These are phyloP conservation scores for Pelodiscus sinensis DNA, from an alignment of 2,113 vertebrate genomes.

Conservation along the genomic window DNA sequence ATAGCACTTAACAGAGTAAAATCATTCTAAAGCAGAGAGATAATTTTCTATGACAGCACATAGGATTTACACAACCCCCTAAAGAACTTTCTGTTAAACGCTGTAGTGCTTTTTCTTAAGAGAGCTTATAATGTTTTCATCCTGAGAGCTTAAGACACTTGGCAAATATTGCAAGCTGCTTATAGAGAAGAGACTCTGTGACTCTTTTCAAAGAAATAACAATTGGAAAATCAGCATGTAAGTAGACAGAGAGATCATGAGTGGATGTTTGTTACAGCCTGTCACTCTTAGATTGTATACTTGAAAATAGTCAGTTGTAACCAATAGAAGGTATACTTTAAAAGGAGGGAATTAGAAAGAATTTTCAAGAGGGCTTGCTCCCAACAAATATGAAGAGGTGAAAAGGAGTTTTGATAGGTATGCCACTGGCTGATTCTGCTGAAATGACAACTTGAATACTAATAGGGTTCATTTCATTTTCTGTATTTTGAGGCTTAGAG, in stretches of 20 bases:
- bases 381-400: neutral
- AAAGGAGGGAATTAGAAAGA: neutral
- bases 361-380: neutral
- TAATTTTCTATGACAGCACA: neutral
- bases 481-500: neutral
- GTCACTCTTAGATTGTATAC: neutral
- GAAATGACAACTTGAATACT: neutral
- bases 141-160: neutral
- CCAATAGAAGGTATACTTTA: neutral
- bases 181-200: neutral
- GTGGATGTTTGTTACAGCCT: neutral
- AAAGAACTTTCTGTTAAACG: neutral
- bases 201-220: conserved; percentile 8
- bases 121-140: neutral
- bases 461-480: neutral
- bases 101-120: neutral
- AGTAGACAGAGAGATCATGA: neutral
- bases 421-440: neutral
- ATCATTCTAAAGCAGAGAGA: neutral
- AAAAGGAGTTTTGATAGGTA: neutral
- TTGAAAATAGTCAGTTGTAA: neutral
- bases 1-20: neutral
- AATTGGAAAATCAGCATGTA: neutral
- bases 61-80: neutral
- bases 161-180: neutral